These are phyloP conservation scores for Bombus waltoni DNA, from an alignment of 1,140 invertebrate species.

Conservation along the genomic window DNA sequence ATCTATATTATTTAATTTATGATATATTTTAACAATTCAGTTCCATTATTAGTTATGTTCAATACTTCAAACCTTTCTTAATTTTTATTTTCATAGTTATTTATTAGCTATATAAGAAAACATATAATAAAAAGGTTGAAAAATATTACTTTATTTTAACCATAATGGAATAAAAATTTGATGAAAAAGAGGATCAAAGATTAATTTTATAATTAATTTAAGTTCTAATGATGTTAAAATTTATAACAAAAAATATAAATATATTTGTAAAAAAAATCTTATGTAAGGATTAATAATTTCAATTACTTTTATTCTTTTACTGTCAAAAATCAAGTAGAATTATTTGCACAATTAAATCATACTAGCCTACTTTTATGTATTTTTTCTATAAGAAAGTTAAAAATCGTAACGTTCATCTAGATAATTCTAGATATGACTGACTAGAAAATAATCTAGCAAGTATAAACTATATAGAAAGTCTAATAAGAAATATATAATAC, in stretches of 20 bases:
- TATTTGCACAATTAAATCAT: neutral
- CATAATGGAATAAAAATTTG: neutral
- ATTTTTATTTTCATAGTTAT: neutral
- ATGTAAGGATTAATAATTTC: slow-evolving; percentile 22
- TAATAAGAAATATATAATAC: neutral
- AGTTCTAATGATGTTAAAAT: slow-evolving; percentile 24
- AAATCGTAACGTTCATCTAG: neutral
- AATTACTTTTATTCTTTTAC: slow-evolving; percentile 22
- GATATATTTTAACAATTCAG: slow-evolving; percentile 27
- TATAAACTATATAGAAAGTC: slow-evolving; percentile 27
- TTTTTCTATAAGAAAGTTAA: slow-evolving; percentile 3
- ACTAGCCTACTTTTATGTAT: slow-evolving; percentile 9
- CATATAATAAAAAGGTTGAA: slow-evolving; percentile 18
- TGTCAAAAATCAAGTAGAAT: neutral
- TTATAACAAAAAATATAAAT: slow-evolving; percentile 27
- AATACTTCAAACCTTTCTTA: neutral
- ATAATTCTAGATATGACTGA: slow-evolving; percentile 33
- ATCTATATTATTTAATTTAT: slow-evolving; percentile 43
- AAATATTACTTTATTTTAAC: slow-evolving; percentile 18
- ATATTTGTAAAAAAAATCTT: slow-evolving; percentile 1
- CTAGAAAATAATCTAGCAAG: slow-evolving; percentile 39
- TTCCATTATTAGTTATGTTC: slow-evolving; percentile 4
- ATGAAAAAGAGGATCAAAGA: slow-evolving; percentile 1
- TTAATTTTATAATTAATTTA: slow-evolving; percentile 14
- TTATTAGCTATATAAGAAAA: neutral